Evolutionary conservation across 2,888 invertebrate genomes (phyloP).

Genomic region (Sinelater perroti): DNA sequence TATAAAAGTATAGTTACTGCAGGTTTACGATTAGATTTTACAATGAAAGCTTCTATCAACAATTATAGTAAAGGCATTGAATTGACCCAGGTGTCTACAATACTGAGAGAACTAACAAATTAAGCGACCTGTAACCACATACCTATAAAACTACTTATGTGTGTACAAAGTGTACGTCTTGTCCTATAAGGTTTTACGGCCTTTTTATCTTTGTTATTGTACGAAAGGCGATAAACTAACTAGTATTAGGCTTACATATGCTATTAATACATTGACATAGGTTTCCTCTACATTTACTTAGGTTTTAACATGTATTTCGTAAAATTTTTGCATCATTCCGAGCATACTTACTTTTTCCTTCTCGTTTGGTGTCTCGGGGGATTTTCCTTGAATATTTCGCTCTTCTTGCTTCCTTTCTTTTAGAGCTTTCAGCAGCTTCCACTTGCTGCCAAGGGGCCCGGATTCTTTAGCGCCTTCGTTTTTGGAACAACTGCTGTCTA

Average conservation of each 20-base stretch:
- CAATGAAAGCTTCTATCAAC: constrained; percentile 2
- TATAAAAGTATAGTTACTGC: too few relatives aligned
- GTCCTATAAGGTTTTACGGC: too few relatives aligned
- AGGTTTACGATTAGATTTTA: background rate
- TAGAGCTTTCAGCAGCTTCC: constrained; percentile 89
- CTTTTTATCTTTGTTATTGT: too few relatives aligned
- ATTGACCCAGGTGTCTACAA: constrained; percentile 30
- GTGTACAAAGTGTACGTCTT: too few relatives aligned
- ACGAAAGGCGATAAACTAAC: constrained; percentile 21
- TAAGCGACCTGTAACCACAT: constrained; percentile 19
- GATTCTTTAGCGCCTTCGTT: constrained; percentile 50
- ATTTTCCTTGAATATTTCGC: constrained; percentile 67
- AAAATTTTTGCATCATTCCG: constrained; percentile 74
- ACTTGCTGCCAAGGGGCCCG: constrained; percentile 79
- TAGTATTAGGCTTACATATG: background rate
- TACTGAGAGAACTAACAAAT: constrained; percentile 9
- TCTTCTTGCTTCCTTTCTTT: constrained; percentile 92
- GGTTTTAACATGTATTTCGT: constrained; percentile 60
- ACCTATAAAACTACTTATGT: too few relatives aligned
- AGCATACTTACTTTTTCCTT: constrained; percentile 78
- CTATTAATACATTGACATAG: constrained; percentile 18
- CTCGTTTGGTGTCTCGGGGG: constrained; percentile 68
- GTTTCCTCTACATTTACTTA: constrained; percentile 18
- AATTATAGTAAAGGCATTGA: constrained; percentile 26
- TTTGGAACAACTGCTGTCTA: constrained; percentile 58